Percentiles rank a stretch among this genome's conserved stretches.
These are phyloP conservation scores for Spheniscus humboldti DNA, from an alignment of 2,797 vertebrate genomes.

Conservation along the genomic window DNA sequence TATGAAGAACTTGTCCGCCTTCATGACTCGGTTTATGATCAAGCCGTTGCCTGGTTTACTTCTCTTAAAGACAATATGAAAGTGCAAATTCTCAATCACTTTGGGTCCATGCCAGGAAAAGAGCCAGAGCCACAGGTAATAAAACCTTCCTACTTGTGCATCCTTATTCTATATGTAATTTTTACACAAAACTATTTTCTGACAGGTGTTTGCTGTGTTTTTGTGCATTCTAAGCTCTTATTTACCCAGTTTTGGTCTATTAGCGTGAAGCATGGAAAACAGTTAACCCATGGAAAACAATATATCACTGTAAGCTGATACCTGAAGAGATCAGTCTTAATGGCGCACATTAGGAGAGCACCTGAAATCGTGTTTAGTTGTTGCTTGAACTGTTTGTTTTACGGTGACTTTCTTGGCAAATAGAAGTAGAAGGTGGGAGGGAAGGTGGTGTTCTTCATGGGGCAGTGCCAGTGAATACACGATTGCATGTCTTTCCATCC, in stretches of 20 bases:
- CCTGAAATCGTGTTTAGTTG: neutral
- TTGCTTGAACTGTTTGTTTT: neutral
- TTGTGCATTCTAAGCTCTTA: neutral
- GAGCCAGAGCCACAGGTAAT: conserved; percentile 87
- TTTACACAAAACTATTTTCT: neutral
- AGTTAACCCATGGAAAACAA: neutral
- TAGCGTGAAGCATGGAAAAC: neutral
- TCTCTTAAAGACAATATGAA: conserved; percentile 92
- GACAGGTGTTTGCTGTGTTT: neutral
- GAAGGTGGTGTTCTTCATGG: neutral
- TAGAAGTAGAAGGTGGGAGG: neutral
- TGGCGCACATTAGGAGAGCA: neutral
- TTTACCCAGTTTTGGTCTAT: neutral
- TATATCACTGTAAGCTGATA: neutral
- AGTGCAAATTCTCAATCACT: conserved; percentile 91
- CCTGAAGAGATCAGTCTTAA: neutral
- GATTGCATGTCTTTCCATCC: neutral
- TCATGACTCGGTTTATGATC: conserved; percentile 88
- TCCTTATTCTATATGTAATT: neutral
- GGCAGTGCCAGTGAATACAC: neutral
- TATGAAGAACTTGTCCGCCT: conserved; percentile 84
- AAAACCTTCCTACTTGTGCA: neutral
- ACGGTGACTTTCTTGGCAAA: neutral
- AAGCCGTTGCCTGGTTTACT: conserved; percentile 89
- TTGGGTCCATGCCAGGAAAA: conserved; percentile 88